These are phyloP conservation scores for Acronicta aceris DNA, from an alignment of 2,888 invertebrate species.

Conservation along the genomic window DNA sequence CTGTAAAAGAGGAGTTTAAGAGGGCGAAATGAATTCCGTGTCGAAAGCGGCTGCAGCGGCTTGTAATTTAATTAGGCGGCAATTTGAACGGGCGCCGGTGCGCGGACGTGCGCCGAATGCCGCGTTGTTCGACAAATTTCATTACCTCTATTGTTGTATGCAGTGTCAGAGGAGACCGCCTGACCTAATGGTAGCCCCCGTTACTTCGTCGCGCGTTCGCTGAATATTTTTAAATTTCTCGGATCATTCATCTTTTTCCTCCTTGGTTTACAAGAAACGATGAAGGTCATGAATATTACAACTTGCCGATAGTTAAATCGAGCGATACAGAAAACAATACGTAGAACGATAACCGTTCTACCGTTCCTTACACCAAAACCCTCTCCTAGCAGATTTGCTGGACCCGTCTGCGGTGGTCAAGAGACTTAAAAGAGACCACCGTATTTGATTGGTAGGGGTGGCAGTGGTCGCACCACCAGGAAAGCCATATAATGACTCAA, in stretches of 20 bases:
- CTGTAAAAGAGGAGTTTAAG: conserved; percentile 58
- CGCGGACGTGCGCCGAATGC: conserved; percentile 83
- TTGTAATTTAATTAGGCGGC: conserved; percentile 84
- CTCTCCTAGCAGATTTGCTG: no score
- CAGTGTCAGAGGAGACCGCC: conserved; percentile 55
- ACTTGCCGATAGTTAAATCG: no score
- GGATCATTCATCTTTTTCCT: background rate
- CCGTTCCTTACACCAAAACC: no score
- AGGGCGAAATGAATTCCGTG: conserved; percentile 69
- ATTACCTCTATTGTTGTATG: conserved; percentile 76
- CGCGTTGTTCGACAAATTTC: conserved; percentile 76
- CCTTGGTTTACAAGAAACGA: no score
- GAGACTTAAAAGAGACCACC: no score
- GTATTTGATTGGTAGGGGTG: no score
- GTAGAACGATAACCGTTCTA: no score
- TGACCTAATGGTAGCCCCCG: conserved; percentile 54
- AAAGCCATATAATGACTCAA: no score
- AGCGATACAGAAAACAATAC: no score
- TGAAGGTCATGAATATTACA: no score
- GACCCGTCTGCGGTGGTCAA: no score
- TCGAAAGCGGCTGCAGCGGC: conserved; percentile 68
- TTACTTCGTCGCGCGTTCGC: conserved; percentile 42
- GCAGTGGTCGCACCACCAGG: no score
- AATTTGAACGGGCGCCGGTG: conserved; percentile 75
- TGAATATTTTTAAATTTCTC: conserved; percentile 33